These are phyloP conservation scores for Saturnia japonica DNA, from an alignment of 2,888 invertebrate genomes.

Conservation along the genomic window DNA sequence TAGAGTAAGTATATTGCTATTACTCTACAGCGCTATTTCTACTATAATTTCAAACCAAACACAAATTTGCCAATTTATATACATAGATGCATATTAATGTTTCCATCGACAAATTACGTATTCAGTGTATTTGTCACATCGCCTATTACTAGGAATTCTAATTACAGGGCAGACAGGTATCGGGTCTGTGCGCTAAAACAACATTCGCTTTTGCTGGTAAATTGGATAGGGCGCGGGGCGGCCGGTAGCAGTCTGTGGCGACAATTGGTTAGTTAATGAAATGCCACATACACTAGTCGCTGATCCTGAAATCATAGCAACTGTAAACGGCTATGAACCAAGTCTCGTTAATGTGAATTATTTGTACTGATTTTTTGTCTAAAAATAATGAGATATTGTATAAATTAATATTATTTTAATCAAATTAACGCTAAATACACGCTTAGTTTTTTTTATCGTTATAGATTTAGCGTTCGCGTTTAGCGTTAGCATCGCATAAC, in stretches of 20 bases:
- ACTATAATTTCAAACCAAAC: not conserved
- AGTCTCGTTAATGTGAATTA: not conserved
- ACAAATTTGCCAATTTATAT: not conserved
- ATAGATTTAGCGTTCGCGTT: too few species aligned
- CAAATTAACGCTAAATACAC: too few species aligned
- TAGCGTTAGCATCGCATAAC: too few species aligned
- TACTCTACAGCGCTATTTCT: too few species aligned
- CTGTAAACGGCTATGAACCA: conserved; percentile 18
- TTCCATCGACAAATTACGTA: not conserved
- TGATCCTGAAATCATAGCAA: conserved; percentile 24
- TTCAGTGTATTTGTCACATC: conserved; percentile 13
- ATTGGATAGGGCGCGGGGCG: conserved; percentile 40
- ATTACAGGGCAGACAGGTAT: conserved; percentile 20
- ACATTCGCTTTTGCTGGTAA: conserved; percentile 20
- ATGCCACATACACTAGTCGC: conserved; percentile 42
- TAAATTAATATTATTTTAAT: too few species aligned
- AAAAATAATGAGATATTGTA: too few species aligned
- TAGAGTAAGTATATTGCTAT: too few species aligned
- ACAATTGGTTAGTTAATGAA: conserved; percentile 49
- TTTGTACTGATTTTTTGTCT: too few species aligned
- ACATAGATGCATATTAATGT: not conserved
- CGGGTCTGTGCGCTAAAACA: conserved; percentile 20
- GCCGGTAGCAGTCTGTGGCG: conserved; percentile 34
- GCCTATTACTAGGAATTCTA: conserved; percentile 19
- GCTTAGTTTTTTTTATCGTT: too few species aligned